Evolutionary conservation across 1,140 invertebrate genomes (phyloP), one percentile per base, ranked within the genome.

Genomic region (Pantala flavescens): DNA sequence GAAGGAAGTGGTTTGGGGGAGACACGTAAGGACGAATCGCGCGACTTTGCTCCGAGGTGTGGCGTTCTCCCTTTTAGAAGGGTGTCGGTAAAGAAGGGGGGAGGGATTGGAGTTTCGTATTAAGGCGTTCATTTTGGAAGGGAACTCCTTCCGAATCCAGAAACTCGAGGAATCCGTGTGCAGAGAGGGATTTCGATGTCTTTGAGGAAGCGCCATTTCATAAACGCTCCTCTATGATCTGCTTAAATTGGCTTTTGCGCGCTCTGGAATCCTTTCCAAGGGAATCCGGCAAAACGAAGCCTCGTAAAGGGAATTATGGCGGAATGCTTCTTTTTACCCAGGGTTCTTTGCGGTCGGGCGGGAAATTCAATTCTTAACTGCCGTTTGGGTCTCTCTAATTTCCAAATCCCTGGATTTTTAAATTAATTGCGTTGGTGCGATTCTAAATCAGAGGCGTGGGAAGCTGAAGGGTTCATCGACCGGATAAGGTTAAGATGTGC

Each of bases 141-240:
- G 49, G 49, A 63, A 63, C n/a, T 63, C 49, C 49, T 63, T 63
- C 49, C n/a, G 49, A 63, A 63, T 63, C 49, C n/a, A 21, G 49
- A 63, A 63, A 63, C 49, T 63, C 49, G 49, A 63, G 49, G 49
- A 63, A 63, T 63, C 49, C n/a, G 49, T 21, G 49, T 19, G 49
- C 49, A 63, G 28, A 5, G 28, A 36, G 28, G 49, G 49, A 63
- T 63, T 63, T 63, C 49, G 49, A 16, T 21, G 49, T 63, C 49
- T 63, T 63, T 63, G 49, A 63, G 49, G 49, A 21, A 63, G 49
- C 49, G 49, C 12, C 49, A 63, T 63, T 63, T 63, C 49, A 63
- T 63, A 63, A 63, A 63, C 49, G 49, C 49, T 21, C 49, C n/a
- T 63, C 49, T 63, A 16, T 63, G 49, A 63, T 63, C 49, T 16